Evolutionary conservation across 64 coral and sea anemone species (phyloP).

Genomic region (Anthopleura sola): DNA sequence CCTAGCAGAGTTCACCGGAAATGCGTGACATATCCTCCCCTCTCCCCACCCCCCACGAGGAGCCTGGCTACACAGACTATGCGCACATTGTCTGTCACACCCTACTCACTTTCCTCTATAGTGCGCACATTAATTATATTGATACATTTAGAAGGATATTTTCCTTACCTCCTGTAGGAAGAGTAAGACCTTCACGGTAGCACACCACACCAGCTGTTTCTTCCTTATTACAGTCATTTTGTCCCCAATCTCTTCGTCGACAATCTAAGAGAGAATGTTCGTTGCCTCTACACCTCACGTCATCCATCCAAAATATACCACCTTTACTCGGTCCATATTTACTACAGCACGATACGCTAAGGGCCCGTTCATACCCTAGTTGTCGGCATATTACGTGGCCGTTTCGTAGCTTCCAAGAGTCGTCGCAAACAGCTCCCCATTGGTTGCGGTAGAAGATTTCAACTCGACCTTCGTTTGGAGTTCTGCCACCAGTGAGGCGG

Average conservation of each 20-base stretch:
- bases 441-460: constrained; percentile 32
- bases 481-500: constrained; percentile 32
- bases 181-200: neutral
- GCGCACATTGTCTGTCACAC: neutral
- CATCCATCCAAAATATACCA: constrained; percentile 37
- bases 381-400: constrained; percentile 52
- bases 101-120: too few species aligned
- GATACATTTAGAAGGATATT: neutral
- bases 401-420: constrained; percentile 29
- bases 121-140: neutral
- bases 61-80: neutral
- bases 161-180: neutral
- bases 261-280: constrained; percentile 20
- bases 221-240: constrained; percentile 17
- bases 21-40: too few species aligned
- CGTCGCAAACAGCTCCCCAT: constrained; percentile 60
- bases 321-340: constrained; percentile 2
- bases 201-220: constrained; percentile 33
- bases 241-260: constrained; percentile 30
- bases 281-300: constrained; percentile 21
- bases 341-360: constrained; percentile 22
- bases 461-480: constrained; percentile 38
- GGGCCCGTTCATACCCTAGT: constrained; percentile 38
- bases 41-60: too few species aligned
- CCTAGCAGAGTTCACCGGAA: too few species aligned